Conservation (phyloP, 2,888 invertebrate species). For the Entomobrya proxima region DNA sequence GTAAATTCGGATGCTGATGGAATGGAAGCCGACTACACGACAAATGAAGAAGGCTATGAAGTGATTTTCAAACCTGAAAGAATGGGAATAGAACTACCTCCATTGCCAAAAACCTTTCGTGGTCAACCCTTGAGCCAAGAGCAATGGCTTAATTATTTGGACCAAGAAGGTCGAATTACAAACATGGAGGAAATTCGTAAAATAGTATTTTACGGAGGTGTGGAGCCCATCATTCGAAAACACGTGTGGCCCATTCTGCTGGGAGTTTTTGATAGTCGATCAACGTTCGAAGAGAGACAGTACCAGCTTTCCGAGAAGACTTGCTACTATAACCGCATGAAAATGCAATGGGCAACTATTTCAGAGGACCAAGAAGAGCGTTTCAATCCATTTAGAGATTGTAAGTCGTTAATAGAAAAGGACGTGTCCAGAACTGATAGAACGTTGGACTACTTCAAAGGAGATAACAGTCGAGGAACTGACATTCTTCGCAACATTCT, state of each 20-base stretch:
- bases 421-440: conserved; percentile 98
- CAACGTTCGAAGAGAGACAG: conserved; percentile 85
- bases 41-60: conserved; percentile 85
- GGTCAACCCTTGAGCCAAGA: conserved; percentile 85
- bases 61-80: conserved; percentile 81
- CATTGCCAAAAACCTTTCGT: conserved; percentile 83
- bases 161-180: conserved; percentile 87
- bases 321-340: conserved; percentile 95
- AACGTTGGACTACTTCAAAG: conserved; percentile 92
- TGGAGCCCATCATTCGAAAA: conserved; percentile 85
- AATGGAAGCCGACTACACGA: conserved; percentile 76
- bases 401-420: conserved; percentile 95
- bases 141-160: conserved; percentile 90
- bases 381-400: conserved; percentile 91
- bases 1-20: conserved; percentile 75
- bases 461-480: conserved; percentile 91
- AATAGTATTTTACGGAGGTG: conserved; percentile 93
- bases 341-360: conserved; percentile 96
- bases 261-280: conserved; percentile 86
- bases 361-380: conserved; percentile 90
- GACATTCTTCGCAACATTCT: conserved; percentile 91
- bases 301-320: conserved; percentile 84
- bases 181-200: conserved; percentile 88
- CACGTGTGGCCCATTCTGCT: conserved; percentile 97
- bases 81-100: conserved; percentile 82